These are phyloP conservation scores for Polydrusus pterygomalis DNA, from an alignment of 2,888 invertebrate species.

Conservation along the genomic window DNA sequence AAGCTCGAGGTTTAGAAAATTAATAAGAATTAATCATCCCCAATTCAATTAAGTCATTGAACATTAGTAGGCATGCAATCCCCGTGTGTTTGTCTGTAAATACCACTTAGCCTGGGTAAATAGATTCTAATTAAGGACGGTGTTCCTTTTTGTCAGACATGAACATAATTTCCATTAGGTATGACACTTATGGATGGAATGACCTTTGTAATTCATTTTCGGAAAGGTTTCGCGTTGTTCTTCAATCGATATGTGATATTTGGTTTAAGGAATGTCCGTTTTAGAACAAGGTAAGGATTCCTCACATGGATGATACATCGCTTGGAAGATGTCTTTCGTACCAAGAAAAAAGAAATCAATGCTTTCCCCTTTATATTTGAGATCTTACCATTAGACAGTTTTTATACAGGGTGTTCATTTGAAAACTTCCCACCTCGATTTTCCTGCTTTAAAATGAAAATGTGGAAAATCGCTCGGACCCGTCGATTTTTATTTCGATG, in stretches of 20 bases:
- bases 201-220: slow-evolving; percentile 31
- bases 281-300: no score
- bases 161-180: slow-evolving; percentile 43
- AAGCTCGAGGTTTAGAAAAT: slow-evolving; percentile 16
- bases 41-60: slow-evolving; percentile 50
- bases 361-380: no score
- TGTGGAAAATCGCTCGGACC: no score
- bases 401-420: no score
- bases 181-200: slow-evolving; percentile 37
- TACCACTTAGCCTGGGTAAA: slow-evolving; percentile 46
- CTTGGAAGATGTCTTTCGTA: no score
- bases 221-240: neutral
- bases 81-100: slow-evolving; percentile 29
- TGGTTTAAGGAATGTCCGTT: no score
- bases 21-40: slow-evolving; percentile 42
- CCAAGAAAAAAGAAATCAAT: no score
- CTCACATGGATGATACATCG: no score
- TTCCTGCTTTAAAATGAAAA: no score
- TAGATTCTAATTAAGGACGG: slow-evolving; percentile 47
- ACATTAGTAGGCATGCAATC: slow-evolving; percentile 19
- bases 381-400: no score
- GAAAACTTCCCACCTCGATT: no score
- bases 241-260: neutral
- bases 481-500: no score
- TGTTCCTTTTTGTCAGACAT: slow-evolving; percentile 45